Base-by-base conservation (phyloP, 1,140 invertebrate species). In the Sycophaga agraensis region DNA sequence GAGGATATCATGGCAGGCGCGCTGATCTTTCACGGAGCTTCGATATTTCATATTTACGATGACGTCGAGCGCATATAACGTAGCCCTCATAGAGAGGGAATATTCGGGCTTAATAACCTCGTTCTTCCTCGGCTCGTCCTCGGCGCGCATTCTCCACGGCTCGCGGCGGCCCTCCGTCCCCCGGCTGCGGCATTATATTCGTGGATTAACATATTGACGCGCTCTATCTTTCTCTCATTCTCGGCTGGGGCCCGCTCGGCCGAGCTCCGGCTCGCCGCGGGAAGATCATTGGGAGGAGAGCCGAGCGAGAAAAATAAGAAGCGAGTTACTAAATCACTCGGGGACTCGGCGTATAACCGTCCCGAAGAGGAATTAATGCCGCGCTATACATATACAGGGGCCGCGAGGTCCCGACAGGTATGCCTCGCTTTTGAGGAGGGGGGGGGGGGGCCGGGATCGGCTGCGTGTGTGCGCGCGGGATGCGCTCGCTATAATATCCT, bases 11-110 rank as follows among this genome's bases (percentile, higher is more conserved):
- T 19, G 6, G n/a, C n/a, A 17, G n/a, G 35, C 4, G 3, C 14
- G 21, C 42, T n/a, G n/a, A n/a, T n/a, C n/a, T n/a, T n/a, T n/a
- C n/a, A n/a, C 16, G 43, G 69, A 66, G 58, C 70, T 74, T 77
- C 72, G 73, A 79, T 80, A 80, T 78, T 80, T 80, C 73, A 80
- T 79, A 78, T 78, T 80, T 79, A 80, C 72, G 76, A 80, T 69
- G 74, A 74, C 70, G 67, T 68, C 66, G 65, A 66, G 63, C 66
- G 66, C 68, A 71, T 70, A 40, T 22, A 39, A 48, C 69, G 68
- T 68, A 49, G 63, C 66, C 37, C 40, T 65, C 66, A 66, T 68
- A 68, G 70, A 68, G 48, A 40, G 42, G 7, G 65, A 72, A 69
- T 69, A 70, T 72, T 70, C 67, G 65, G 70, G 68, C 71, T 74